Percentiles rank a stretch among this genome's conserved stretches.
phyloP scores from a whole-genome alignment of 2,113 vertebrate genomes.

The Speoplatyrhinus poulsoni region DNA sequence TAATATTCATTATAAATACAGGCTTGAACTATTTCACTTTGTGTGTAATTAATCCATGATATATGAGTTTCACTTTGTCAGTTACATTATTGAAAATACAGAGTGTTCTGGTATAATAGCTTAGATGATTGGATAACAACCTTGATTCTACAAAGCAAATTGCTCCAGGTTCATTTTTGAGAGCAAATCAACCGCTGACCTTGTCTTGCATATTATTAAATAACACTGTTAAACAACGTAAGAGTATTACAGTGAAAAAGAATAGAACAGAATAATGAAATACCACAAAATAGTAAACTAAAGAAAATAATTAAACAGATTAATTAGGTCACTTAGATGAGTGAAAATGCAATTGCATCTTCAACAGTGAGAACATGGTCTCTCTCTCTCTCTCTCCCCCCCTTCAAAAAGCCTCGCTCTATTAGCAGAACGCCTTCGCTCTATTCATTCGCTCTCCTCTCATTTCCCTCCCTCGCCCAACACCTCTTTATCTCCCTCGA shows the following conservation, averaged over 20 bases:
- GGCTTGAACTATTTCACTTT: too few species aligned
- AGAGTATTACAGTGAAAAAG: neutral
- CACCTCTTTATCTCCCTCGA: neutral
- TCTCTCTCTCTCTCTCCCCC: slow-evolving; percentile 15
- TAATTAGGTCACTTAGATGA: neutral
- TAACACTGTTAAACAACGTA: too few species aligned
- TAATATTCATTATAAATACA: too few species aligned
- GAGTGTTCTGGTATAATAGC: too few species aligned
- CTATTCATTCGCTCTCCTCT: slow-evolving; percentile 20
- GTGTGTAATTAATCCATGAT: too few species aligned
- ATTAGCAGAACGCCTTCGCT: slow-evolving; percentile 1
- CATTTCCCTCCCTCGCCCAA: neutral
- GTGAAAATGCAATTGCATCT: neutral
- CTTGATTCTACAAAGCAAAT: too few species aligned
- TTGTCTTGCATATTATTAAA: too few species aligned
- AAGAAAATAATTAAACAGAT: neutral
- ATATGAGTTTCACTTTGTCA: too few species aligned
- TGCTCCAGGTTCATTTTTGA: too few species aligned
- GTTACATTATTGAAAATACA: too few species aligned
- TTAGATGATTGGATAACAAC: too few species aligned
- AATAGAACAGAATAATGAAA: neutral
- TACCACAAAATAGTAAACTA: neutral
- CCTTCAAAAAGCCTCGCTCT: neutral
- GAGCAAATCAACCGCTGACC: too few species aligned
- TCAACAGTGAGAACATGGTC: neutral